Evolutionary conservation across 2,888 invertebrate species (phyloP).

Genomic region (Pyralis farinalis): DNA sequence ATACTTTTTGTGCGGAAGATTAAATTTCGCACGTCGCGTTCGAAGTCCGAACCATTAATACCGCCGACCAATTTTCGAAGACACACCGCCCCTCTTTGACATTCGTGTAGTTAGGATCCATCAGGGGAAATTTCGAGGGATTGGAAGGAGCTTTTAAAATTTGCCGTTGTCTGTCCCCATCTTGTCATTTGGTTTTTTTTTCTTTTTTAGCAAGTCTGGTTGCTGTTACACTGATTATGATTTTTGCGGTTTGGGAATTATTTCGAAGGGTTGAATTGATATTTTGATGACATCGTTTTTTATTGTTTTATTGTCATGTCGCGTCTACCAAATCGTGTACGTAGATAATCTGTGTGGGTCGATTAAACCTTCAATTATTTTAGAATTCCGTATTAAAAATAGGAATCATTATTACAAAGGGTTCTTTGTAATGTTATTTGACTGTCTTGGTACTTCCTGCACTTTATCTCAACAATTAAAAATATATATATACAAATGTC

Average conservation of each 20-base stretch:
- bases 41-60: constrained; percentile 72
- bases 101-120: constrained; percentile 1
- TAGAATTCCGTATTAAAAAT: too few relatives aligned
- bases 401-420: too few relatives aligned
- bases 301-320: constrained; percentile 17
- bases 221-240: constrained; percentile 71
- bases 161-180: constrained; percentile 46
- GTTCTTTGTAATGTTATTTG: too few relatives aligned
- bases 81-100: constrained; percentile 24
- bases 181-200: constrained; percentile 53
- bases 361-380: too few relatives aligned
- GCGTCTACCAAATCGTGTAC: constrained; percentile 7
- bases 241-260: constrained; percentile 57
- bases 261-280: constrained; percentile 47
- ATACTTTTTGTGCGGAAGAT: constrained; percentile 76
- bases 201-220: constrained; percentile 67
- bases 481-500: too few relatives aligned
- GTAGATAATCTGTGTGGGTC: neutral
- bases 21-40: constrained; percentile 72
- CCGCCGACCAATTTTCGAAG: constrained; percentile 41
- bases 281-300: constrained; percentile 40
- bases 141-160: constrained; percentile 24
- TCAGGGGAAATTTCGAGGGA: constrained; percentile 12
- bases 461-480: too few relatives aligned
- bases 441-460: too few relatives aligned